Conservation (phyloP, 2,888 invertebrate genomes). For the Melikaiella ostensackeni region DNA sequence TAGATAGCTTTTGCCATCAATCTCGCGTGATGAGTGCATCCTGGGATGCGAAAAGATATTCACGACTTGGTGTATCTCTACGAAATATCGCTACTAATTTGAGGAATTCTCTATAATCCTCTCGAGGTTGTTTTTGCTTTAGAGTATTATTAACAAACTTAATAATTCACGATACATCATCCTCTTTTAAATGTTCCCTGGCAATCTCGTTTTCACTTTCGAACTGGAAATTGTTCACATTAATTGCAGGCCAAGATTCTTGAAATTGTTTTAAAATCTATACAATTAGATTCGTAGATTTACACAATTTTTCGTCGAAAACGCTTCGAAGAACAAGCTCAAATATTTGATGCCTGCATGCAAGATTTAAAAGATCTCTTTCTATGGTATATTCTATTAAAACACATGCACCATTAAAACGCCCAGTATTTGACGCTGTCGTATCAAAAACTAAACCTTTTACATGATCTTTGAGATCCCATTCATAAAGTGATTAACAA, state of each 20-base stretch:
- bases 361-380: conserved; percentile 36
- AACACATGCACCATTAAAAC: not conserved
- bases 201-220: not conserved
- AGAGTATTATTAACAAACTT: not conserved
- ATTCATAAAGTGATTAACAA: not conserved
- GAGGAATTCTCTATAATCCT: too few species aligned
- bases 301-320: too few species aligned
- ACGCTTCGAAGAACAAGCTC: conserved; percentile 28
- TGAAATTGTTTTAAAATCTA: too few species aligned
- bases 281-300: too few species aligned
- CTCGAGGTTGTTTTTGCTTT: not conserved
- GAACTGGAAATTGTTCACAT: not conserved
- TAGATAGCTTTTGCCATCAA: too few species aligned
- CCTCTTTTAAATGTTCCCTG: not conserved
- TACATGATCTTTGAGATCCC: too few species aligned
- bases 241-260: conserved; percentile 28
- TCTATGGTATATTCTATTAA: conserved; percentile 38
- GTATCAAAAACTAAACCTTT: too few species aligned
- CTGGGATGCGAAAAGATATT: too few species aligned
- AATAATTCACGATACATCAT: not conserved
- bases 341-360: conserved; percentile 43
- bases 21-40: too few species aligned
- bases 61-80: too few species aligned
- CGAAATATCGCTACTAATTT: too few species aligned
- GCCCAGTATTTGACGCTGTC: too few species aligned